Conservation (phyloP, 2,797 vertebrate species). For the Channa striata region DNA sequence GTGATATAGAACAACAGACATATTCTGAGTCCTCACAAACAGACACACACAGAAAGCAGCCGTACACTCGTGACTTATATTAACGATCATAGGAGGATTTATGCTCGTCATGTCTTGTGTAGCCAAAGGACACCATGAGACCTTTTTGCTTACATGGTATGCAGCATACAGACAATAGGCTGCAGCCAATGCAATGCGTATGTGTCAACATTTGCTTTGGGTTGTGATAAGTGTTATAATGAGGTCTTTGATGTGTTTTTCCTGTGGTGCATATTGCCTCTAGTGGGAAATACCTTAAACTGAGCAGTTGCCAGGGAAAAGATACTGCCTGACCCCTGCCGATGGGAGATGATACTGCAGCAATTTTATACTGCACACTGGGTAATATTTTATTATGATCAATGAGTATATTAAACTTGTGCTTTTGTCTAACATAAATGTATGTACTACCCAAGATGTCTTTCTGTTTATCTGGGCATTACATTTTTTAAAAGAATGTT, state of each 20-base stretch:
- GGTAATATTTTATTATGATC: no score
- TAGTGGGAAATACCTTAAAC: constrained; percentile 47
- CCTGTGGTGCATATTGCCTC: constrained; percentile 63
- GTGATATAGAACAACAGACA: no score
- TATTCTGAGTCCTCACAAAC: constrained; percentile 36
- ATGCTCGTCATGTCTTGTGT: constrained; percentile 26
- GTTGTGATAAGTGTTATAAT: constrained; percentile 15
- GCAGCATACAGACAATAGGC: constrained; percentile 9
- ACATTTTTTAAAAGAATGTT: no score
- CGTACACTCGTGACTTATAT: constrained; percentile 65
- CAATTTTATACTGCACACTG: neutral
- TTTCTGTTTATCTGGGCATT: neutral
- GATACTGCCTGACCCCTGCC: constrained; percentile 75
- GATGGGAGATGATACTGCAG: constrained; percentile 41
- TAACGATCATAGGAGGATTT: constrained; percentile 59
- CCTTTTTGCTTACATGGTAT: neutral
- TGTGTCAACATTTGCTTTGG: constrained; percentile 14
- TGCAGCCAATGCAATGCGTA: neutral
- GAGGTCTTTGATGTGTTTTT: constrained; percentile 6
- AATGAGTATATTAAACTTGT: no score
- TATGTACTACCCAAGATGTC: neutral
- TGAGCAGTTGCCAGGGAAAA: neutral
- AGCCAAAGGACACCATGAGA: constrained; percentile 28
- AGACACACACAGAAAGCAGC: constrained; percentile 54
- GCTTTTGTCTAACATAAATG: no score